phyloP scores from a whole-genome alignment of 2,797 vertebrate species.

The Manis pentadactyla region DNA sequence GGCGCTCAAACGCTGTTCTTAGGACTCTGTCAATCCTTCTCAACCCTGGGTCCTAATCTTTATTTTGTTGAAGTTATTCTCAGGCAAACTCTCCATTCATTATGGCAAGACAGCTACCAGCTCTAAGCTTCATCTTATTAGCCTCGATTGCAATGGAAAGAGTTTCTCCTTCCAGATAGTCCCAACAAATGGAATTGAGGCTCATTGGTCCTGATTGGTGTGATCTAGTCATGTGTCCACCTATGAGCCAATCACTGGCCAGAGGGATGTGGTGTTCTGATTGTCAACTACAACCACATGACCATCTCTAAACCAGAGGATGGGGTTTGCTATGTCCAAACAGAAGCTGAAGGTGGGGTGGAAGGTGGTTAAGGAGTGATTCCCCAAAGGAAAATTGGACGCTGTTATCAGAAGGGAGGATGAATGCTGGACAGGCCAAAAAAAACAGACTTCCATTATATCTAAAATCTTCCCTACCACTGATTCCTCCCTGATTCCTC shows the following conservation, averaged over 20 bases:
- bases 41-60: neutral
- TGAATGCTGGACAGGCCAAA: neutral
- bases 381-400: neutral
- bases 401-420: neutral
- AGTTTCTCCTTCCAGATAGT: neutral
- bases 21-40: neutral
- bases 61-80: neutral
- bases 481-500: neutral
- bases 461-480: neutral
- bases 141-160: neutral
- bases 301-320: neutral
- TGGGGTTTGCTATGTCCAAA: neutral
- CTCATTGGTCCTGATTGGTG: neutral
- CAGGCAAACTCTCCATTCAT: neutral
- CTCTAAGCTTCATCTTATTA: neutral
- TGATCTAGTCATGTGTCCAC: neutral
- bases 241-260: neutral
- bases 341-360: neutral
- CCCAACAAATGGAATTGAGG: neutral
- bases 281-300: neutral
- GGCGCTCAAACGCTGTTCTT: neutral
- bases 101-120: neutral
- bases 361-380: neutral
- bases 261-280: neutral
- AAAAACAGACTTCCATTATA: neutral